These are phyloP conservation scores for Rhinella marina DNA, from an alignment of 2,797 vertebrate genomes.

Conservation along the genomic window DNA sequence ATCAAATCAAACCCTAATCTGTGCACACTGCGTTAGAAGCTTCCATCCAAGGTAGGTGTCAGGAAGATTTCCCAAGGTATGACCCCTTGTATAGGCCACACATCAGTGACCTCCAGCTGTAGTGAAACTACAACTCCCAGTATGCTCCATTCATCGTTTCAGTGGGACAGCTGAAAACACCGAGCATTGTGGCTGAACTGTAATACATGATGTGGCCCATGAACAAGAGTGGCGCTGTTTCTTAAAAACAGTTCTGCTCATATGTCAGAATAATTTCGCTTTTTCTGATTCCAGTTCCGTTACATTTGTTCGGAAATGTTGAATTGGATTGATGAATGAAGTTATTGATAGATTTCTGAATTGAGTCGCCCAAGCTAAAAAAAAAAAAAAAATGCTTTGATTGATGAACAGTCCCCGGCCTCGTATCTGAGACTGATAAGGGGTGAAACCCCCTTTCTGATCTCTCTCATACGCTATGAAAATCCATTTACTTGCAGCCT, in stretches of 20 bases:
- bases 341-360: background rate
- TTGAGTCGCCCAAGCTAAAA: background rate
- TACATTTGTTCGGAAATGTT: background rate
- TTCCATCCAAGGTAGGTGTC: too few relatives aligned
- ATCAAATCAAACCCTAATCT: too few relatives aligned
- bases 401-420: background rate
- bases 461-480: slow-evolving; percentile 6
- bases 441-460: background rate
- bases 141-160: too few relatives aligned
- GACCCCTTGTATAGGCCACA: too few relatives aligned
- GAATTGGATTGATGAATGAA: background rate
- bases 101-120: too few relatives aligned
- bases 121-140: too few relatives aligned
- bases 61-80: too few relatives aligned
- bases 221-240: background rate
- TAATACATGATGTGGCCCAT: background rate
- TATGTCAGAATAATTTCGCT: background rate
- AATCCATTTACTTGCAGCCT: slow-evolving; percentile 31
- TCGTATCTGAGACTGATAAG: background rate
- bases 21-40: too few relatives aligned
- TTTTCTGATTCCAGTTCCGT: background rate
- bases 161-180: too few relatives aligned
- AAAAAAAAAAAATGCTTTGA: background rate
- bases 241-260: too few relatives aligned
- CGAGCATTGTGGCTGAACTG: background rate